A percentile compares a stretch with the other conserved stretches of the same genome.
These are phyloP conservation scores for Menura novaehollandiae DNA, from an alignment of 2,113 vertebrate species.

Conservation along the genomic window DNA sequence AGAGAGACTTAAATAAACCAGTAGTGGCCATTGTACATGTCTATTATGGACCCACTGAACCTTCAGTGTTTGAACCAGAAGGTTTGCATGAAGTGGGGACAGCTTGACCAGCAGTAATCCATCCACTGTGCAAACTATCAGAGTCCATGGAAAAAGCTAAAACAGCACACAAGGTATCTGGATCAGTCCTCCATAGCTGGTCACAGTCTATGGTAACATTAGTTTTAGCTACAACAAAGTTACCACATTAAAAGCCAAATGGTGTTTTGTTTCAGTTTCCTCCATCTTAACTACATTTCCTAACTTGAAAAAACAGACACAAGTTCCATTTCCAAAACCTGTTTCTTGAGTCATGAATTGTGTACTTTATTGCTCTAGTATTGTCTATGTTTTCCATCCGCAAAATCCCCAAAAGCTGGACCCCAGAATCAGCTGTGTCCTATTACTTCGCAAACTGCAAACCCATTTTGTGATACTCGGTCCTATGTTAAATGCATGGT, in stretches of 20 bases:
- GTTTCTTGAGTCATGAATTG: neutral
- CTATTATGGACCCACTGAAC: neutral
- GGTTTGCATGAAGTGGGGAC: neutral
- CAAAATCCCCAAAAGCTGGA: neutral
- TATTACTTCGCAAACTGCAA: neutral
- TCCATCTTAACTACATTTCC: neutral
- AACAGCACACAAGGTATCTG: neutral
- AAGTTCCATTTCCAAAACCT: neutral
- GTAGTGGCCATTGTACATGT: neutral
- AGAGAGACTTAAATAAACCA: neutral
- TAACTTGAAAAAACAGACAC: neutral
- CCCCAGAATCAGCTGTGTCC: neutral
- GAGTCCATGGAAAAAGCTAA: neutral
- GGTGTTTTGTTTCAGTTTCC: neutral
- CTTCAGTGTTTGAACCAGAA: neutral
- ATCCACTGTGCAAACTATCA: neutral
- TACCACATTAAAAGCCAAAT: neutral
- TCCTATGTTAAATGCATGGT: neutral
- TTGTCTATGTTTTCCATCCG: neutral
- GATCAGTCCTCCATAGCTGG: neutral
- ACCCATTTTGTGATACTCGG: neutral
- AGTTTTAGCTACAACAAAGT: neutral
- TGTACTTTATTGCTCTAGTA: neutral
- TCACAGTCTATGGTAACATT: neutral
- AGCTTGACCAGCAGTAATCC: neutral